Base-by-base conservation (phyloP, 1,140 invertebrate species). In the Pachyrhynchus sulphureomaculatus region DNA sequence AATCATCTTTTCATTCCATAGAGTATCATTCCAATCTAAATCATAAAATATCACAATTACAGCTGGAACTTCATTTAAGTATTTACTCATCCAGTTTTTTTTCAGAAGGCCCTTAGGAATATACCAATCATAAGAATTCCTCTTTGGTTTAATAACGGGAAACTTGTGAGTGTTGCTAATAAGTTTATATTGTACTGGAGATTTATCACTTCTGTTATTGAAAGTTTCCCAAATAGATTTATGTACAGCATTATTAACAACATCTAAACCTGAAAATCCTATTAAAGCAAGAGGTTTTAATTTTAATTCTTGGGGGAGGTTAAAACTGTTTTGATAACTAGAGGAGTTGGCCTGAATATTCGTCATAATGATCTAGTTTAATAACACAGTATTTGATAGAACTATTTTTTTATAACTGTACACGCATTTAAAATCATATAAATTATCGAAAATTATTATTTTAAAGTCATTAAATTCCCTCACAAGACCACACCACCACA, bases 51-150 rank as follows among this genome's bases (percentile, higher is more conserved):
- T 84, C 6, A 97, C 93, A 45, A 97, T 87, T 0, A 98, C 88
- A 2, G 95, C 89, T 13, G 97, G 96, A 63, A 99, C 84, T 44
- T 92, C 82, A 68, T 90, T 85, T 5, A 97, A 79, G 76, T 99
- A 93, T 80, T 99, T 99, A 8, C 87, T 82, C 81, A 98, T 90
- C 97, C 97, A 99, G 72, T 93, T 93, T 6, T 87, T 86, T 75
- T 98, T 98, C 2, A 99, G 79, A 62, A 99, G 95, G 23, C 96
- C 96, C 80, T 96, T 96, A 0, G 95, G 94, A 69, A 95, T 89
- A 72, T 97, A 96, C 88, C 92, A 95, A 71, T 98, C 95, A 77
- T 97, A 97, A 0, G 91, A 91, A 67, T 91, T 88, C 69, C 91
- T 83, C 86, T 95, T 96, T 18, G 90, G 87, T 78, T 96, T 97